Evolutionary conservation across 2,888 invertebrate genomes (phyloP), one percentile per base, ranked within the genome.

Genomic region (Fragum sueziense): DNA sequence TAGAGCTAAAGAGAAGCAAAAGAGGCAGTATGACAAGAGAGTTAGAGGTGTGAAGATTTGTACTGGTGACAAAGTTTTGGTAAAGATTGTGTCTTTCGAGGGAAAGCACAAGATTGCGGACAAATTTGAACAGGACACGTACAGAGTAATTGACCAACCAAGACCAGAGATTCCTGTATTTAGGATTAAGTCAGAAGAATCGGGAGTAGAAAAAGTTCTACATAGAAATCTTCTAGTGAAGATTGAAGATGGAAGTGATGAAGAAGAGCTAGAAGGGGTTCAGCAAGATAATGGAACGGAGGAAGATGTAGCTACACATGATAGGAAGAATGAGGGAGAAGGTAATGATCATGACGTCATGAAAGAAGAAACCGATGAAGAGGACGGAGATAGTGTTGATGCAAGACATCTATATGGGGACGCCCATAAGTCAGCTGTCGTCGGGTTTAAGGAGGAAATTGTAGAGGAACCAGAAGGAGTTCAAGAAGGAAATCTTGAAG

Each of bases 91-190:
- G n/a, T 31, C 31, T n/a, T 29, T 29, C 14, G 69, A 69, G 2
- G 69, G 52, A 22, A 69, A 69, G 29, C 69, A 69, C 31, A 69
- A 69, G 14, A 37, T 37, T 14, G 14, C 37, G 14, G 37, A 37
- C 14, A 14, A 37, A 14, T 37, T 37, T 37, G 37, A 37, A 54
- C 7, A 7, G 7, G 54, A 25, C 4, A 6, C 54, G 37, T 37
- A 37, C 37, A 37, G 6, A 31, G 31, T 52, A 6, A 22, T 52
- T 29, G 69, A 68, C 9, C 68, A 47, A 68, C 47, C 51, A 51
- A 41, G 14, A 27, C 6, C 4, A 51, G 68, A 68, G 2, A 68
- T 68, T 9, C 68, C 68, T n/a, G 68, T 68, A 11, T 68, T 47
- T 51, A 41, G 27, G n/a, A 25, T 68, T 4, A 68, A 29, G 27